Base-by-base conservation (phyloP, 92 coral and sea anemone genomes). In the Heliopora coerulea region DNA sequence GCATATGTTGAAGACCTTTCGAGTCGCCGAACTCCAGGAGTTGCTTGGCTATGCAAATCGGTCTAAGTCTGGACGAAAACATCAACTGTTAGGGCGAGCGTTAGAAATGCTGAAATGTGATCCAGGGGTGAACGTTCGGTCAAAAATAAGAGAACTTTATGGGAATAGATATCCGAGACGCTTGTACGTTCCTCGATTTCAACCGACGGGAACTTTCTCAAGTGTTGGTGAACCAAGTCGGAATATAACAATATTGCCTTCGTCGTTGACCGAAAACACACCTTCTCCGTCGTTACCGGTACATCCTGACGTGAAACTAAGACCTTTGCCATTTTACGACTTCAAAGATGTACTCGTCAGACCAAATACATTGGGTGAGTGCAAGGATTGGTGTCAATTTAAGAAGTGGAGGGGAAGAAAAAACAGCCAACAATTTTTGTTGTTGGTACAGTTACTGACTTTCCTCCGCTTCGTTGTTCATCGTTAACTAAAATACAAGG, bases 1-100 rank as follows among this genome's bases (percentile, higher is more conserved):
- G 98, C 98, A 93, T 62, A 93, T 93, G 98, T 72, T 93, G 79
- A 88, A 90, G 93, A 83, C 95, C 69, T 93, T 93, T 85, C 95
- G 98, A 21, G 98, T 93, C 59, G 88, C 98, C 19, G 98, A 93
- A 73, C 91, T 93, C 41, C 98, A 93, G 69, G 85, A 85, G 52
- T 73, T 93, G 30, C 79, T 93, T 27, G 98, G 96, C 69, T 93
- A 83, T 82, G 98, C 96, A 65, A 96, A 92, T 49, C 96, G 98
- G 30, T 93, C 98, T 2, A 93, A 90, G 62, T 85, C 98, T 58
- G 98, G 98, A 41, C 83, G 98, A 85, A 93, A 93, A 74, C 96
- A 90, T 26, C 96, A 93, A 73, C 86, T 93, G 19, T 83, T 93
- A 96, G 98, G 98, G 13, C 86, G 98, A 52, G 96, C 96, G 26